Base-by-base conservation (phyloP, 2,888 invertebrate genomes). In the Gibbula magus region DNA sequence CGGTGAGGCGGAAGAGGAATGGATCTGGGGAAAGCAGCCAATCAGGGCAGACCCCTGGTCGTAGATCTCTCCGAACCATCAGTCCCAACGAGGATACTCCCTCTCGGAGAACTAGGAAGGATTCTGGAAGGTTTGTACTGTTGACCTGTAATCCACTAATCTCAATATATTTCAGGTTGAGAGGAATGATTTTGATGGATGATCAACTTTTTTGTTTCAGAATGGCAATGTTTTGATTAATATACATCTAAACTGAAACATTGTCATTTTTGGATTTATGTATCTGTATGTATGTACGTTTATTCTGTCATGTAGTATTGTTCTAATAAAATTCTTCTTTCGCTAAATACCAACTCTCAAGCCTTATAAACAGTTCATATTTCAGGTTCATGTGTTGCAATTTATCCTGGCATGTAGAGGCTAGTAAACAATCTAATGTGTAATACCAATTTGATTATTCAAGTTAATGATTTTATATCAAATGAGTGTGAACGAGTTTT, bases 11-110 rank as follows among this genome's bases (percentile, higher is more conserved):
- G 13, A 78, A 39, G 10, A 54, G 78, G 13, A 76, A 51, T 13
- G 22, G 32, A 7, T 77, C 80, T 20, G 79, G 80, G 22, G 78
- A 80, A 32, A 81, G 81, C 54, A 79, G 79, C 35, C 77, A 51
- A 8, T 79, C 79, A 35, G 82, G 76, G 35, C 74, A 74, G 18
- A 74, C 61, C 2, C 66, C 78, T 5, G 35, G 73, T 22, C 74
- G 75, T 53, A 22, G 79, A 2, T 70, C 78, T 0, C 70, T 61
- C 18, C 18, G 75, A 18, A 54, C 54, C 45, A 25, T 77, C 18
- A 54, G 75, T 54, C 73, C 52, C 8, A 35, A 20, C 20, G 80
- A 77, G n/a, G 70, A 78, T 2, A 13, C 3, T 10, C 25, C 52
- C 20, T 20, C 52, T 10, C 13, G 52, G 5, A 8, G 52, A 52